Base-by-base conservation (phyloP, 2,888 invertebrate genomes). In the Brenthis hecate region DNA sequence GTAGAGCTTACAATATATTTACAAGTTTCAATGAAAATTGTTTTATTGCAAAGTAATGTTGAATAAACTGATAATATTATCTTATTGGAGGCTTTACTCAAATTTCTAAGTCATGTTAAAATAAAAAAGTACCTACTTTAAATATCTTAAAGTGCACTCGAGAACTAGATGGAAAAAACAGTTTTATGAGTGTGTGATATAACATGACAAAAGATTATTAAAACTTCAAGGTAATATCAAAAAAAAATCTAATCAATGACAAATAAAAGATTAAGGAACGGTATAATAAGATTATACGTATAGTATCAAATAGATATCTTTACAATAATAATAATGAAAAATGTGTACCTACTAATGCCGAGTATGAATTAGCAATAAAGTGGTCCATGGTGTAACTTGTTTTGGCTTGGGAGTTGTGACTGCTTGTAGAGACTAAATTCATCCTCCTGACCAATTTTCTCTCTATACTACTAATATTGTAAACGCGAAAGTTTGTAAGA, bases 201-300 rank as follows among this genome's bases (percentile, higher is more conserved):
- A n/a, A 14, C n/a, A n/a, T 50, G 48, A 60, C 13, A 28, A 43
- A 14, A n/a, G 2, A 8, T 5, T n/a, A 50, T 50, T 16, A 6
- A 32, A 28, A 28, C 16, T 14, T 48, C 11, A 5, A 60, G n/a
- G 50, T 60, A 60, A 50, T 32, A 60, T 50, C 60, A 23, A 28
- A 23, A 28, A 23, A 50, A 43, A 60, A n/a, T n/a, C 11, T 60
- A 50, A 32, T 60, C 48, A 28, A 14, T 28, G n/a, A 60, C 48
- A 50, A 60, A 48, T n/a, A 48, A 48, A 16, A 43, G 58, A 58
- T 58, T 58, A 58, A 48, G 58, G 8, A 58, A 28, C 19, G 28
- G 28, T 28, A 50, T 5, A 50, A 60, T 60, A 28, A 16, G n/a
- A 2, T 2, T 43, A 43, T 43, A 11, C 36, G 1, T 43, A 36